A percentile compares a stretch with the other conserved stretches of the same genome.
Conservation (phyloP, 2,888 invertebrate genomes). For the Eumerus sabulonum region DNA sequence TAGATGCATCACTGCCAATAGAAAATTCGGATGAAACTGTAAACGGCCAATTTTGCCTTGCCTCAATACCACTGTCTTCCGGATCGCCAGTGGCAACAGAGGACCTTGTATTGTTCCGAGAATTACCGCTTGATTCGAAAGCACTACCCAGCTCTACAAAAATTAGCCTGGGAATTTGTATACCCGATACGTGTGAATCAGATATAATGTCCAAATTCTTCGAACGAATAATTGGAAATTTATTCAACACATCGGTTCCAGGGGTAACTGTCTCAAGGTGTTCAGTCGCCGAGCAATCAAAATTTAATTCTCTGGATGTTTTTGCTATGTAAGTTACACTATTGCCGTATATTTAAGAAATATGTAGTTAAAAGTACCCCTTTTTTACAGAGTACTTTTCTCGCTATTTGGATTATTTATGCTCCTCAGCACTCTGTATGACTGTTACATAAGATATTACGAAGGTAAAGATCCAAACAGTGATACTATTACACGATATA, state of each 20-base stretch:
- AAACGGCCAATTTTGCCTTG: conserved; percentile 49
- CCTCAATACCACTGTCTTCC: conserved; percentile 30
- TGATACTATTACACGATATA: neutral
- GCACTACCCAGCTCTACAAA: too few relatives aligned
- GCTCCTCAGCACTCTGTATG: conserved; percentile 41
- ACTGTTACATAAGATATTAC: conserved; percentile 15
- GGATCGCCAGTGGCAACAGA: neutral
- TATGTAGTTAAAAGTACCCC: neutral
- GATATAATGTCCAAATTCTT: too few relatives aligned
- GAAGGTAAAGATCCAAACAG: conserved; percentile 12
- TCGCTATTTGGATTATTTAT: conserved; percentile 33
- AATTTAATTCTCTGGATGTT: conserved; percentile 4
- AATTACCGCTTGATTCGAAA: too few relatives aligned
- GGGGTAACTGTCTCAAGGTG: too few relatives aligned
- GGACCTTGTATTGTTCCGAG: too few relatives aligned
- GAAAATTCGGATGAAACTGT: conserved; percentile 27
- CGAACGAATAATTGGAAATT: neutral
- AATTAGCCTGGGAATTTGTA: conserved; percentile 37
- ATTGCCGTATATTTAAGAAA: neutral
- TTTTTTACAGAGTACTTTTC: conserved; percentile 50
- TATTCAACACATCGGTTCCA: conserved; percentile 27
- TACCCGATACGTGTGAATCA: too few relatives aligned
- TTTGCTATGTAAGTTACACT: conserved; percentile 18
- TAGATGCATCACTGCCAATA: conserved; percentile 22
- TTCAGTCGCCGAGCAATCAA: neutral